Conservation (phyloP, 2,888 invertebrate species). For the Acutogordius australiensis region DNA sequence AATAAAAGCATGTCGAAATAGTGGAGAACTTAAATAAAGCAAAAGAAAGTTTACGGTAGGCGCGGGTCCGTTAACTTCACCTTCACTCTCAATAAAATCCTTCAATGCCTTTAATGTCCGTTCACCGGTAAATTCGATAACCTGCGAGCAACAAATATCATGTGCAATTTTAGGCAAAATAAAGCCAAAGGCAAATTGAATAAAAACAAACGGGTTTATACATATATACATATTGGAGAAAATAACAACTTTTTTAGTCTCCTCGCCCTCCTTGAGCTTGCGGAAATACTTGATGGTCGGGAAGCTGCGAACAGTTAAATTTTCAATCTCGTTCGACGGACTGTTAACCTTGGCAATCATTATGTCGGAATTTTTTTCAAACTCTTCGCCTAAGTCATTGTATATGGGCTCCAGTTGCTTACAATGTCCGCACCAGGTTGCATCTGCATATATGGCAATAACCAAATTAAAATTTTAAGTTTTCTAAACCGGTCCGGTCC, state of each 20-base stretch:
- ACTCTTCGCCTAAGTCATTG: conserved; percentile 73
- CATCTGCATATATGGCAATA: no score
- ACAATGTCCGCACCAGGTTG: conserved; percentile 92
- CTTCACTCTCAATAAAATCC: conserved; percentile 71
- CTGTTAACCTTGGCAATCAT: conserved; percentile 50
- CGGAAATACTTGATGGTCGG: not conserved
- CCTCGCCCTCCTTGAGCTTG: not conserved
- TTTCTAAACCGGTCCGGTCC: no score
- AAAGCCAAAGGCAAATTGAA: not conserved
- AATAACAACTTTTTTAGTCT: not conserved
- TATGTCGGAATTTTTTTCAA: conserved; percentile 46
- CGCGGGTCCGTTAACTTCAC: conserved; percentile 34
- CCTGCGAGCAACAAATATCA: conserved; percentile 17
- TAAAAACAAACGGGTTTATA: no score
- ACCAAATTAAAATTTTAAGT: no score
- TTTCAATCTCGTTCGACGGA: conserved; percentile 20
- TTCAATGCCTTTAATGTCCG: conserved; percentile 65
- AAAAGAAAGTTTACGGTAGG: not conserved
- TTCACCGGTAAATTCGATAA: conserved; percentile 69
- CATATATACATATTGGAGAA: no score
- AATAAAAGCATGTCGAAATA: no score
- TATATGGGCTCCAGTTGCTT: conserved; percentile 85
- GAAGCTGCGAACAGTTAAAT: not conserved
- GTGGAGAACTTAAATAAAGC: no score
- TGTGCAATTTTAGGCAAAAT: not conserved